Evolutionary conservation across 2,888 invertebrate species (phyloP).

Genomic region (Meiosimyza decipiens): DNA sequence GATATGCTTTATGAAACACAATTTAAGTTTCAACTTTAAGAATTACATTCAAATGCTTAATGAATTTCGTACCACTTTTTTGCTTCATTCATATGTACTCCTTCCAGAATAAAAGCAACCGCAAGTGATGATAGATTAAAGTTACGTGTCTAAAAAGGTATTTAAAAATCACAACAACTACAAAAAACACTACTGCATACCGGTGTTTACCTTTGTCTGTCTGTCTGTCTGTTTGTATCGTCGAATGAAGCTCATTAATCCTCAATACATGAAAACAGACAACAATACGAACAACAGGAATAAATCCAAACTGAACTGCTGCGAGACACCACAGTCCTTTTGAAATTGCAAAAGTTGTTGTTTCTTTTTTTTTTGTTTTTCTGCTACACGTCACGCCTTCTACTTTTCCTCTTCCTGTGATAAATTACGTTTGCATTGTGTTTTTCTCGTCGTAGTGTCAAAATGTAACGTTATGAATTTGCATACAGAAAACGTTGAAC

Average conservation of each 20-base stretch:
- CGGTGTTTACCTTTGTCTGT: neutral
- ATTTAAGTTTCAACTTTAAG: too few relatives aligned
- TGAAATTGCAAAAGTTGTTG: conserved; percentile 30
- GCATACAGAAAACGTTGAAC: conserved; percentile 24
- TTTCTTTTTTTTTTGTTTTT: neutral
- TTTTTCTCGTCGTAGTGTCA: neutral
- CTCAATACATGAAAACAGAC: conserved; percentile 21
- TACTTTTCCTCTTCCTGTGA: conserved; percentile 9
- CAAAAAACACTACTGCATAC: neutral
- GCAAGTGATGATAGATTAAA: conserved; percentile 54
- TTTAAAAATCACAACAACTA: conserved; percentile 22
- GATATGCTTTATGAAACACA: too few relatives aligned
- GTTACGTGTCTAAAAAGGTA: conserved; percentile 54
- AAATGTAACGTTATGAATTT: conserved; percentile 22
- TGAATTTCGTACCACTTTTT: too few relatives aligned
- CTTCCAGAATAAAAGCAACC: conserved; percentile 1
- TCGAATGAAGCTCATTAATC: conserved; percentile 32
- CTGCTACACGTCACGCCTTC: conserved; percentile 5
- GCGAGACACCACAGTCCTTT: conserved; percentile 21
- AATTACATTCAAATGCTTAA: too few relatives aligned
- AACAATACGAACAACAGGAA: too few relatives aligned
- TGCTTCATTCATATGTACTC: too few relatives aligned
- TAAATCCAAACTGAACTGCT: neutral
- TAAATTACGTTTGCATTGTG: conserved; percentile 29
- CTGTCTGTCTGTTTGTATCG: conserved; percentile 23